Evolutionary conservation across 2,888 invertebrate species (phyloP).

Genomic region (Lymantria dispar): DNA sequence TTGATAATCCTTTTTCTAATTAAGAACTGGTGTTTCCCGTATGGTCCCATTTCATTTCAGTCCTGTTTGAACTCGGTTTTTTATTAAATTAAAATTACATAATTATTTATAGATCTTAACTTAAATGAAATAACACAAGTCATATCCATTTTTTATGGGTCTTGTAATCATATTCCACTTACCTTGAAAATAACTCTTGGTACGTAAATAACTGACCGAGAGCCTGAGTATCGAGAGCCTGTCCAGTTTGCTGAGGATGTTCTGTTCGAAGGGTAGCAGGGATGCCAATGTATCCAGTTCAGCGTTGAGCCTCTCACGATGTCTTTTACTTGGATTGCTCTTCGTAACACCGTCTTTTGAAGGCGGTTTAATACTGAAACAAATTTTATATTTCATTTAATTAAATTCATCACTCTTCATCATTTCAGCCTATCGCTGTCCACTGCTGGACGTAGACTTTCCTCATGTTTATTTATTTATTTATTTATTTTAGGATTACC

Average conservation of each 20-base stretch:
- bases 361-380: slow-evolving; percentile 94
- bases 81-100: no score
- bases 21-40: no score
- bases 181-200: slow-evolving; percentile 99
- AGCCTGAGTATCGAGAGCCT: slow-evolving; percentile 98
- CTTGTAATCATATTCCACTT: slow-evolving; percentile 36
- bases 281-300: slow-evolving; percentile 98
- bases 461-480: no score
- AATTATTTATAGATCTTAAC: no score
- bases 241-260: slow-evolving; percentile 98
- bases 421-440: no score
- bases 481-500: no score
- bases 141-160: neutral
- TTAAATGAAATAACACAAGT: no score
- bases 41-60: no score
- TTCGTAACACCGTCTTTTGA: slow-evolving; percentile 97
- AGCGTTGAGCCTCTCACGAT: slow-evolving; percentile 98
- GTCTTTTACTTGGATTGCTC: slow-evolving; percentile 99
- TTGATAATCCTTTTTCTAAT: no score
- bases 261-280: slow-evolving; percentile 97
- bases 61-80: no score
- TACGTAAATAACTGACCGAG: slow-evolving; percentile 98
- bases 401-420: no score
- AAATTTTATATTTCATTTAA: slow-evolving; percentile 3
- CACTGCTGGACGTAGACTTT: no score